Evolutionary conservation across 2,888 invertebrate species (phyloP), one percentile per base, ranked within the genome.

Genomic region (Asteroscopus sphinx): DNA sequence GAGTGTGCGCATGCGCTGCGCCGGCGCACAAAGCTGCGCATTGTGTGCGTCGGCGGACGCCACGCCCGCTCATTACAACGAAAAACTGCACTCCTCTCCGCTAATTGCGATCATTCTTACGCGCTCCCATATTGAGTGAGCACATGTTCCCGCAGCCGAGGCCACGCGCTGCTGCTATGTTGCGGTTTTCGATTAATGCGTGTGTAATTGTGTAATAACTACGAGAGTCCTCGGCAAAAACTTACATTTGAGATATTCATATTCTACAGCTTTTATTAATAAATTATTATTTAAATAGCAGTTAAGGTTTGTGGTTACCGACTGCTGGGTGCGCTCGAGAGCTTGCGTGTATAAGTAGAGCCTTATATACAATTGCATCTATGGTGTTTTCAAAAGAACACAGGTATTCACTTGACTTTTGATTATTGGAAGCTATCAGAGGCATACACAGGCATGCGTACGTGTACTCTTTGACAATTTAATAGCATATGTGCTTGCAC

Each of bases 401-500:
- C 59, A 58, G 62, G 44, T 67, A 68, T 67, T 72, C 66, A 80
- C 79, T 85, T 81, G 82, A 86, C 87, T 90, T 90, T 90, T 89
- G 91, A 90, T 90, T 89, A 87, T 88, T 90, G 83, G 78, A 82
- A 82, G 83, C 81, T 88, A 89, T 89, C 86, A 82, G 83, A 82
- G 81, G 80, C 73, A 78, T 78, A 84, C 77, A 82, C 80, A 80
- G 84, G 81, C 82, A 83, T 85, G 80, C 82, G 82, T 88, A 88
- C 82, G 83, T 88, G 87, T 87, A 83, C 83, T 87, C 92, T 93
- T 93, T 93, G 94, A 93, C 92, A 94, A 93, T 93, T 93, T 93
- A 93, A 94, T 92, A 92, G 92, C 94, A 93, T 92, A 93, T 93
- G 92, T 86, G 82, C 83, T 73, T 80, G 87, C 93, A 94, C 93